Conservation (phyloP, 2,888 invertebrate species). For the Corythucha ciliata region DNA sequence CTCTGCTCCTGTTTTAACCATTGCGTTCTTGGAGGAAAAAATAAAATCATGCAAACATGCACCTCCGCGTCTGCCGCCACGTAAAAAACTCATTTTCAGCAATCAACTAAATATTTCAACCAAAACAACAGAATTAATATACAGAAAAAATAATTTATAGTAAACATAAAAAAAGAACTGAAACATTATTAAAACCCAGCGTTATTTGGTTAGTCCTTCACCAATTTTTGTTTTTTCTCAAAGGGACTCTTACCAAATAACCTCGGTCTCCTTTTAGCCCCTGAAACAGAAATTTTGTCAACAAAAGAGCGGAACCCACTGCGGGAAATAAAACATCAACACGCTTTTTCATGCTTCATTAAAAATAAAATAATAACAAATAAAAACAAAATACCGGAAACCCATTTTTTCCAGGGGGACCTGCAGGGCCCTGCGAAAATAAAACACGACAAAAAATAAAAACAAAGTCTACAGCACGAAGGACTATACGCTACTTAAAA, state of each 20-base stretch:
- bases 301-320: too few species aligned
- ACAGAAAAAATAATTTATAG: too few species aligned
- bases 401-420: conserved; percentile 77
- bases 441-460: too few species aligned
- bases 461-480: background rate
- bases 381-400: conserved; percentile 62
- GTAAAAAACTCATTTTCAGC: too few species aligned
- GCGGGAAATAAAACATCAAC: background rate
- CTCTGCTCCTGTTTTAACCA: too few species aligned
- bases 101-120: too few species aligned
- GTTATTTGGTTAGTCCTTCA: conserved; percentile 21
- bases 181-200: too few species aligned
- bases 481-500: background rate
- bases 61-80: too few species aligned
- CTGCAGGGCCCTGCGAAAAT: conserved; percentile 63
- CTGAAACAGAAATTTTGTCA: conserved; percentile 46
- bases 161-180: too few species aligned
- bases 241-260: conserved; percentile 54
- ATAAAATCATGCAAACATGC: too few species aligned
- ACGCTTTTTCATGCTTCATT: background rate
- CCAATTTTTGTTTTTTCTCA: conserved; percentile 1
- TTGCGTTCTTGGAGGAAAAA: too few species aligned
- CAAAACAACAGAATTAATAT: too few species aligned
- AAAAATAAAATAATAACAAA: conserved; percentile 19
- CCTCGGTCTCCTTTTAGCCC: conserved; percentile 64